Conservation (phyloP, 2,797 vertebrate genomes). For the Champsocephalus esox region DNA sequence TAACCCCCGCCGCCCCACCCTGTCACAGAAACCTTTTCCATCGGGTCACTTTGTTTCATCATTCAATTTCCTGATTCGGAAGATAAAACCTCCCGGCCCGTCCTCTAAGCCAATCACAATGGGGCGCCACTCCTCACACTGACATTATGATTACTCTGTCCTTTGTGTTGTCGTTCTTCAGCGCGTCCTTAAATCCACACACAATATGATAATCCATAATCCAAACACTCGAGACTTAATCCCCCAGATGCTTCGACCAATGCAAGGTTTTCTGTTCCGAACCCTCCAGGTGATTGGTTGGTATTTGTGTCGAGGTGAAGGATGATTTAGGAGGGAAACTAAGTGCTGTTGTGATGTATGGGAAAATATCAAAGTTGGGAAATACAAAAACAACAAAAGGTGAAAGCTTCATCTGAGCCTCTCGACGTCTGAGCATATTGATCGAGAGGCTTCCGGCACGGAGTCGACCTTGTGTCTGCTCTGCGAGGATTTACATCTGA, state of each 20-base stretch:
- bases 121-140: conserved; percentile 45
- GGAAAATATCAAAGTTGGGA: conserved; percentile 14
- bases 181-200: conserved; percentile 48
- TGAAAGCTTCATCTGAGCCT: conserved; percentile 46
- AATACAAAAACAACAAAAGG: conserved; percentile 22
- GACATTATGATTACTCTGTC: conserved; percentile 60
- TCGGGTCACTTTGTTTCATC: conserved; percentile 61
- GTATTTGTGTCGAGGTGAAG: conserved; percentile 37
- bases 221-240: conserved; percentile 57
- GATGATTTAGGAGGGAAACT: conserved; percentile 30
- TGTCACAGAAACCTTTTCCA: conserved; percentile 55
- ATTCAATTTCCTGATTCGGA: conserved; percentile 65
- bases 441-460: conserved; percentile 59
- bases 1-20: conserved; percentile 54
- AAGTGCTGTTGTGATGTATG: conserved; percentile 10
- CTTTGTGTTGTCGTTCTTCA: conserved; percentile 64
- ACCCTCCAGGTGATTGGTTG: conserved; percentile 48
- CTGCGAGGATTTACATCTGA: conserved; percentile 39
- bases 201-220: conserved; percentile 69
- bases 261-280: conserved; percentile 29
- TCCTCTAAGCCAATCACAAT: conserved; percentile 58
- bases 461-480: conserved; percentile 60
- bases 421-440: conserved; percentile 60
- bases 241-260: conserved; percentile 30
- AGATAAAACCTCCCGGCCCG: conserved; percentile 47